These are phyloP conservation scores for Lydus trimaculatus DNA, from an alignment of 2,888 invertebrate genomes.

Conservation along the genomic window DNA sequence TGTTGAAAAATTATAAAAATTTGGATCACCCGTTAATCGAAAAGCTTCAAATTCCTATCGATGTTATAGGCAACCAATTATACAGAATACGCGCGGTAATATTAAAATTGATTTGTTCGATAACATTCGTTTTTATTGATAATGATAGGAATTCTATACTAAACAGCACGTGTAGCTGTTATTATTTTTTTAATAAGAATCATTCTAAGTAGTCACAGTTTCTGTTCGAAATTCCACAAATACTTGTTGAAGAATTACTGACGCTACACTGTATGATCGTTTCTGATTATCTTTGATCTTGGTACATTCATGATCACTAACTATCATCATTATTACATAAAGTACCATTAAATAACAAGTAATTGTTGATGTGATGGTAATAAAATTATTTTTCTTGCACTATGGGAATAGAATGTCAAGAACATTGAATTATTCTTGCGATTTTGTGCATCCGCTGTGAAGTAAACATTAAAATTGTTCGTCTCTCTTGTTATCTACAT, in stretches of 20 bases:
- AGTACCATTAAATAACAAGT: slow-evolving; percentile 10
- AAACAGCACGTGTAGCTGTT: too few relatives aligned
- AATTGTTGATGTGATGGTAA: slow-evolving; percentile 9
- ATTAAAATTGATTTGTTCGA: not conserved
- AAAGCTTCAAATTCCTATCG: not conserved
- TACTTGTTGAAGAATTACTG: not conserved
- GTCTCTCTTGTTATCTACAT: not conserved
- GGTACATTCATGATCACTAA: slow-evolving; percentile 10
- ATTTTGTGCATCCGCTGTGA: slow-evolving; percentile 18
- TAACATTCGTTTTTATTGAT: not conserved
- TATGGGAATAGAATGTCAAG: slow-evolving; percentile 8
- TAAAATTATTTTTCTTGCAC: slow-evolving; percentile 11
- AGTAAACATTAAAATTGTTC: not conserved
- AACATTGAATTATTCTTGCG: not conserved
- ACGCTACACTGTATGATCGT: not conserved
- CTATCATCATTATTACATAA: slow-evolving; percentile 17
- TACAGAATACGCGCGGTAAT: not conserved
- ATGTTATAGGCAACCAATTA: slow-evolving; percentile 12
- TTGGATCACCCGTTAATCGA: not conserved
- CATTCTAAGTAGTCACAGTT: not conserved
- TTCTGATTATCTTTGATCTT: slow-evolving; percentile 6
- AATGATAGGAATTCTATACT: too few relatives aligned
- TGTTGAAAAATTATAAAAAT: not conserved
- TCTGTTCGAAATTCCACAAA: slow-evolving; percentile 13
- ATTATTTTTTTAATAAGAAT: not conserved